Conservation (phyloP, 2,797 vertebrate species). For the Paguma larvata region DNA sequence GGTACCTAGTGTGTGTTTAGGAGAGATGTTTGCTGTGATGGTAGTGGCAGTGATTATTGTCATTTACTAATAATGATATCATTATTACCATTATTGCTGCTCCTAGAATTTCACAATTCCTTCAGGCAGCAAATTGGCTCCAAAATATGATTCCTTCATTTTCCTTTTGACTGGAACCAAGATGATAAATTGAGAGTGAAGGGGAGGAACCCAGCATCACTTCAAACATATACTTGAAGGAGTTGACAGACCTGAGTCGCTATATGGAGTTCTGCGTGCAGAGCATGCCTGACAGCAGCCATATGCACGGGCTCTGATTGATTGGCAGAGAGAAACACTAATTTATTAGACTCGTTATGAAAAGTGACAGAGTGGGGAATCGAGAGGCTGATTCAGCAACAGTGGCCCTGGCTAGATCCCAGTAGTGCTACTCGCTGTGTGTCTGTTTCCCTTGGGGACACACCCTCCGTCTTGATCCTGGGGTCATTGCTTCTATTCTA, state of each 20-base stretch:
- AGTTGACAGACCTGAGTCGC: slow-evolving; percentile 44
- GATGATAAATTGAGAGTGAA: slow-evolving; percentile 59
- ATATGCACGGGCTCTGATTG: slow-evolving; percentile 18
- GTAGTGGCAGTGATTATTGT: neutral
- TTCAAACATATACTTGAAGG: neutral
- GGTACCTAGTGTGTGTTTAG: neutral
- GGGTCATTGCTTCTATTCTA: neutral
- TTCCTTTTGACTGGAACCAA: neutral
- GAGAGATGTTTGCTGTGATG: neutral
- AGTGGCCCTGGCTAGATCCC: neutral
- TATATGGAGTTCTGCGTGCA: slow-evolving; percentile 20
- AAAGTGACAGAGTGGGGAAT: slow-evolving; percentile 52
- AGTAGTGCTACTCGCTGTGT: too few relatives aligned
- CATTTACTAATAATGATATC: neutral
- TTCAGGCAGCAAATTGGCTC: neutral
- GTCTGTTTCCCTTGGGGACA: neutral
- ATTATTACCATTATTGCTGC: neutral
- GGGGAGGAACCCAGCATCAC: neutral
- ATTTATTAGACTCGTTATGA: slow-evolving; percentile 67
- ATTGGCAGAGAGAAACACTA: slow-evolving; percentile 76
- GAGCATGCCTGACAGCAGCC: slow-evolving; percentile 67
- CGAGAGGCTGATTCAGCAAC: slow-evolving; percentile 3
- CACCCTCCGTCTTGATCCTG: neutral
- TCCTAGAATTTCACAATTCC: neutral
- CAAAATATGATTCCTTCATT: rapidly evolving